Base-by-base conservation (phyloP, 2,113 vertebrate species). In the Lates calcarifer region DNA sequence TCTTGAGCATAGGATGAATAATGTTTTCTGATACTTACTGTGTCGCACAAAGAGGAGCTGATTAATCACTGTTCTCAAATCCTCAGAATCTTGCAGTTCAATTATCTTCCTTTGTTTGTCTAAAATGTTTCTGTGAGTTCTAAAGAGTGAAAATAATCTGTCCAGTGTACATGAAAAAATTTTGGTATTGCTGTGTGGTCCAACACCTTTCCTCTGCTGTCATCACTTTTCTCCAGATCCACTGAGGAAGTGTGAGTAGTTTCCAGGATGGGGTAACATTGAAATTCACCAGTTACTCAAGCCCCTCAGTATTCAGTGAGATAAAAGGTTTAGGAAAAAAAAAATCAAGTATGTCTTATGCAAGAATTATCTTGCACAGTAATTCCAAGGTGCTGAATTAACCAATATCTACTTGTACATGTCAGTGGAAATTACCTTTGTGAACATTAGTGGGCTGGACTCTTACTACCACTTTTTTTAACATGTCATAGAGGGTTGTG, bases 181-280 rank as follows among this genome's bases (percentile, higher is more conserved):
- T 5, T 26, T 18, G 3, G 7, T 43, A 6, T 75, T 55, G 8
- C 41, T 43, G 18, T 43, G 0, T 60, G 18, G 20, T 9, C 35
- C 18, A 3, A 29, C 41, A 13, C 6, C 9, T 13, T 3, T 60
- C 0, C 1, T 24, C 15, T 22, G 5, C 0, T 24, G 12, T 11
- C 17, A 22, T 3, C 13, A 24, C 13, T 45, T 71, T 43, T 1
- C 2, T 10, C 2, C 2, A 0, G 2, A 20, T 14, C 0, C 0
- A 26, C 4, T 4, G 41, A 28, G 60, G 84, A 90, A 90, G 76
- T 75, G 66, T 80, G 11, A 85, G 2, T 18, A 9, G 17, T 5
- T 12, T 0, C 2, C 14, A 33, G 15, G 14, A 0, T 6, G 7
- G 14, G 8, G n/a, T 12, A 12, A 35, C 9, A 13, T 47, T 33